phyloP scores from a whole-genome alignment of 2,113 vertebrate species.

The Psilopsiagon aymara region DNA sequence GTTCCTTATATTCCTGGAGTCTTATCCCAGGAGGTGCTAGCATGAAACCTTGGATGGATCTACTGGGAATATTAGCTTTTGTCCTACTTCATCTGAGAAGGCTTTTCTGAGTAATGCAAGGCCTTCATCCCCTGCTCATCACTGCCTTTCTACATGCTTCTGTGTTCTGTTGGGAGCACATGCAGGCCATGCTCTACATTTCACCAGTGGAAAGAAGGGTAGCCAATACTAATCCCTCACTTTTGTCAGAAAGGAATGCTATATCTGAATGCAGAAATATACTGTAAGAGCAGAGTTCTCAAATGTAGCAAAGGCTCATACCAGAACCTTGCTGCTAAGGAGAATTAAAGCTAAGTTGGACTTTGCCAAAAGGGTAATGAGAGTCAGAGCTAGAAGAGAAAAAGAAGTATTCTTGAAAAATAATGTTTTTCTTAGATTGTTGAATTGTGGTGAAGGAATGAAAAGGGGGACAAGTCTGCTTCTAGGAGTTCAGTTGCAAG shows the following conservation, averaged over 20 bases:
- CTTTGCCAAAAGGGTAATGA: background rate
- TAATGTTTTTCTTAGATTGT: slow-evolving; percentile 63
- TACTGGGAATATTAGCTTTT: background rate
- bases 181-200: background rate
- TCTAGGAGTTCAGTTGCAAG: background rate
- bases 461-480: slow-evolving; percentile 7
- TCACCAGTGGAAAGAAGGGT: background rate
- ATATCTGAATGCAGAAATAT: background rate
- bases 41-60: background rate
- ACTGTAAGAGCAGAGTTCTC: background rate
- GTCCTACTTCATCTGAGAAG: background rate
- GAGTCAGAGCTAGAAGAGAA: background rate
- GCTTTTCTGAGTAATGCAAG: background rate
- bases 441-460: slow-evolving; percentile 52
- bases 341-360: background rate
- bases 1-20: background rate
- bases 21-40: background rate
- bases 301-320: accelerated
- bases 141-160: background rate
- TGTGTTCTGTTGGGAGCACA: background rate
- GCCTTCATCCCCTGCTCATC: background rate
- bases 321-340: background rate
- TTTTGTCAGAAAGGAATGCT: background rate
- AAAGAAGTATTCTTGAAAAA: slow-evolving; percentile 54
- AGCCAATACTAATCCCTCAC: accelerated